These are phyloP conservation scores for Pseudopodoces humilis DNA, from an alignment of 2,113 vertebrate species.

Conservation along the genomic window DNA sequence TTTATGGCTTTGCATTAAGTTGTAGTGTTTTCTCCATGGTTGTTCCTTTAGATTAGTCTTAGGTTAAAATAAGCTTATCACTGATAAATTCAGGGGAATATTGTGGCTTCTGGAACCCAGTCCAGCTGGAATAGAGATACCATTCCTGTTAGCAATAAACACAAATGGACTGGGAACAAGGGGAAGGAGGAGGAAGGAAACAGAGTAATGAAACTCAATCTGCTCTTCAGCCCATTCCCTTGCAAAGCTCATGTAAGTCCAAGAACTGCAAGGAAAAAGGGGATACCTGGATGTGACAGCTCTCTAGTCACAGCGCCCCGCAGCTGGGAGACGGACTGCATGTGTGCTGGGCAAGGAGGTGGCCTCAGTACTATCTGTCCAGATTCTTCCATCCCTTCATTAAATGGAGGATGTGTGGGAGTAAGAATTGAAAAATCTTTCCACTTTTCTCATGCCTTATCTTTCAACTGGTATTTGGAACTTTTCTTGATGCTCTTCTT, in stretches of 20 bases:
- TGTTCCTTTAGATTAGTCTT: slow-evolving; percentile 69
- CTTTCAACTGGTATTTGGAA: slow-evolving; percentile 20
- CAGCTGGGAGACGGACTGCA: background rate
- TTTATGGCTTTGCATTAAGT: slow-evolving; percentile 71
- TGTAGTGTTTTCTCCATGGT: slow-evolving; percentile 63
- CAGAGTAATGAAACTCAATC: background rate
- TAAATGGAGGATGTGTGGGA: background rate
- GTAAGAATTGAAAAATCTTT: slow-evolving; percentile 20
- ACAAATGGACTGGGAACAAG: background rate
- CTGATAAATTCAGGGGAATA: background rate
- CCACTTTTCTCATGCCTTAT: background rate
- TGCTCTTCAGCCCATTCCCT: background rate
- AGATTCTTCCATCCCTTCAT: background rate
- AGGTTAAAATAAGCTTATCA: slow-evolving; percentile 68
- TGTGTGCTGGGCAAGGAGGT: background rate
- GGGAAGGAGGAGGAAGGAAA: background rate
- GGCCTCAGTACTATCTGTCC: background rate
- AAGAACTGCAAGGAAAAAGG: background rate
- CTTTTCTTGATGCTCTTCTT: background rate
- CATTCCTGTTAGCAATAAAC: background rate
- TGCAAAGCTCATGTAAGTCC: background rate
- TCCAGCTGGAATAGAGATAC: slow-evolving; percentile 20
- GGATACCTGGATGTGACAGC: background rate
- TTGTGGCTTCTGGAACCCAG: slow-evolving; percentile 27
- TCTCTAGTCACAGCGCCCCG: background rate